These are phyloP conservation scores for Koerneria pararmatus DNA, from an alignment of 2,888 invertebrate genomes.

Conservation along the genomic window DNA sequence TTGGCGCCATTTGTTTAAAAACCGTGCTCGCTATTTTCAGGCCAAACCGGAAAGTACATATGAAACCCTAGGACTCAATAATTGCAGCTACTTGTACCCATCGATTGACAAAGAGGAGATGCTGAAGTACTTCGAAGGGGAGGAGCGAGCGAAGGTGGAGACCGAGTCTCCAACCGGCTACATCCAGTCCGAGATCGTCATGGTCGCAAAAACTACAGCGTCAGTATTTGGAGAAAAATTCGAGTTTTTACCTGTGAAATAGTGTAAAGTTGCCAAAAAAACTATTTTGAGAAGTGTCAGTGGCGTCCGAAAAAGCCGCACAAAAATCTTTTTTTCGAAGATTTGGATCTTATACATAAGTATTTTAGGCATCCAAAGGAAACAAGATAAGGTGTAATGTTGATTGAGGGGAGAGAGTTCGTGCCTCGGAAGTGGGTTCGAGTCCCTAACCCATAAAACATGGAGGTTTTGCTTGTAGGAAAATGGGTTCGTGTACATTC, in stretches of 20 bases:
- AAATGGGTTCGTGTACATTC: constrained; percentile 42
- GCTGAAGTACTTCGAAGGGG: constrained; percentile 54
- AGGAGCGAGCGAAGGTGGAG: constrained; percentile 44
- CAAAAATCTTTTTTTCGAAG: background rate
- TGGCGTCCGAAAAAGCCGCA: background rate
- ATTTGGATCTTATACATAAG: background rate
- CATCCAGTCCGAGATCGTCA: constrained; percentile 59
- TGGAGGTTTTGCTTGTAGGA: constrained; percentile 29
- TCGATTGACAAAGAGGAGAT: constrained; percentile 58
- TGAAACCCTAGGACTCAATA: background rate
- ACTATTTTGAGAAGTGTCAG: too few relatives aligned
- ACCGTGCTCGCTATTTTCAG: too few relatives aligned
- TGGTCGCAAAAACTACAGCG: constrained; percentile 58
- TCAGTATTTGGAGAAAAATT: constrained; percentile 21
- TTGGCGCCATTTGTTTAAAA: too few relatives aligned
- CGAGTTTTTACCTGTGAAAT: background rate
- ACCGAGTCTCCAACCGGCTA: constrained; percentile 55
- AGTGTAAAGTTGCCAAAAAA: too few relatives aligned
- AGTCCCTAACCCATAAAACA: background rate
- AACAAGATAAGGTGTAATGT: too few relatives aligned
- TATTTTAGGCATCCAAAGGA: too few relatives aligned
- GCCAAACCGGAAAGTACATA: too few relatives aligned
- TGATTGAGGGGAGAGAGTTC: background rate
- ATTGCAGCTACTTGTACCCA: constrained; percentile 51
- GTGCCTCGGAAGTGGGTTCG: too few relatives aligned